A percentile compares a stretch with the other conserved stretches of the same genome.
Evolutionary conservation across 2,888 invertebrate species (phyloP).

Genomic region (Odontomyia ornata): DNA sequence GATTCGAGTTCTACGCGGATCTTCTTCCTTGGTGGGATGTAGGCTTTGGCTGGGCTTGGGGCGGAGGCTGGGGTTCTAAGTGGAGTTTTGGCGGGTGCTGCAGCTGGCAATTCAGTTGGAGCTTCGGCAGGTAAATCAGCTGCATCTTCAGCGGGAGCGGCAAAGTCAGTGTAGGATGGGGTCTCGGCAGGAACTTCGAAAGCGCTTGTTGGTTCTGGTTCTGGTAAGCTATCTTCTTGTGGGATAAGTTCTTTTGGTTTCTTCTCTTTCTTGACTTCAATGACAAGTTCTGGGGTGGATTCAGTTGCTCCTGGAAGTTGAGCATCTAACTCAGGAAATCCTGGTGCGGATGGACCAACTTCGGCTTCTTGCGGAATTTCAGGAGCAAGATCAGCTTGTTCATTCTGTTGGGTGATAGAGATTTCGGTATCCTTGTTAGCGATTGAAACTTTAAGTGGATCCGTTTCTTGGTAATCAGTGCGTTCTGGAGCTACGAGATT

Average conservation of each 20-base stretch:
- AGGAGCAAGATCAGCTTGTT: slow-evolving; percentile 41
- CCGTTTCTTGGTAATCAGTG: slow-evolving; percentile 27
- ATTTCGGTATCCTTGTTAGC: too few relatives aligned
- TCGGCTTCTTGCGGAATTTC: neutral
- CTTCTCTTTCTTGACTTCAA: slow-evolving; percentile 14
- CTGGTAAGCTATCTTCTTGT: neutral
- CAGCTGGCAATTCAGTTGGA: slow-evolving; percentile 55
- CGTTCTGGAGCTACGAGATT: slow-evolving; percentile 23
- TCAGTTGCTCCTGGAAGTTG: slow-evolving; percentile 47
- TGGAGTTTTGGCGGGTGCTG: slow-evolving; percentile 11
- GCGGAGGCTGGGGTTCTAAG: neutral
- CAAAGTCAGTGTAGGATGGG: too few relatives aligned
- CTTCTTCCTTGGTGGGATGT: slow-evolving; percentile 48
- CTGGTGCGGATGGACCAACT: slow-evolving; percentile 31
- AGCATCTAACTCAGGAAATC: neutral
- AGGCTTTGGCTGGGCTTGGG: slow-evolving; percentile 33
- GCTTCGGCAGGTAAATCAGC: slow-evolving; percentile 53
- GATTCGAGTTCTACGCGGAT: slow-evolving; percentile 49
- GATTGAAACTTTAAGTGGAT: slow-evolving; percentile 22
- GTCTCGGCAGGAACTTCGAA: slow-evolving; percentile 37
- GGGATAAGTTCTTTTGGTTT: slow-evolving; percentile 38
- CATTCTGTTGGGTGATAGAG: slow-evolving; percentile 17
- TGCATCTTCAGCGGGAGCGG: slow-evolving; percentile 49
- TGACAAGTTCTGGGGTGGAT: neutral
- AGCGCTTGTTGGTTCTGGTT: slow-evolving; percentile 47